Percentiles rank a stretch among this genome's conserved stretches.
These are phyloP conservation scores for Donacobius atricapilla DNA, from an alignment of 2,113 vertebrate species.

Conservation along the genomic window DNA sequence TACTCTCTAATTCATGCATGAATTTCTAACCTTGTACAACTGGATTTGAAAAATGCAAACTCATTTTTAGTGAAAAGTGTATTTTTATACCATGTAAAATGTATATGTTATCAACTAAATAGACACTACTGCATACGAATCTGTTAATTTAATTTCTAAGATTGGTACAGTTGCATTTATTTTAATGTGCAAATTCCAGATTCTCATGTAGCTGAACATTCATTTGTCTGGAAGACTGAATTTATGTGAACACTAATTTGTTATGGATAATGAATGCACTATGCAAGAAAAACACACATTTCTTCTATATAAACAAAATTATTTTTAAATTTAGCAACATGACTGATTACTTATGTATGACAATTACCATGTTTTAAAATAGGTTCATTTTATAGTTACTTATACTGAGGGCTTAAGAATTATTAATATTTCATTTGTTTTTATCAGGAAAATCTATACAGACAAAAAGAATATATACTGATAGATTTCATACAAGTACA, in stretches of 20 bases:
- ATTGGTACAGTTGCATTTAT: neutral
- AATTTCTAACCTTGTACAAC: neutral
- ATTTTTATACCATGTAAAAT: neutral
- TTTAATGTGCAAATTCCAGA: neutral
- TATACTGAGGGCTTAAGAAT: neutral
- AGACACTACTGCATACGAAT: neutral
- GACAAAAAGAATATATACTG: neutral
- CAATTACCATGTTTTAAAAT: neutral
- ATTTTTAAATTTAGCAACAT: conserved; percentile 26
- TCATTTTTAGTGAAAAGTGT: neutral
- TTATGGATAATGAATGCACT: conserved; percentile 21
- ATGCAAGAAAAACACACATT: conserved; percentile 12
- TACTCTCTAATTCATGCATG: neutral
- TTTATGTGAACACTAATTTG: conserved; percentile 16
- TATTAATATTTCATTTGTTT: neutral
- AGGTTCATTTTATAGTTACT: neutral
- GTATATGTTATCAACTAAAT: neutral
- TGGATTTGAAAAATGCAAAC: neutral
- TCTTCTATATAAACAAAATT: neutral
- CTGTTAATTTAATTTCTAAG: neutral
- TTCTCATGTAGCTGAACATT: neutral
- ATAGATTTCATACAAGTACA: neutral
- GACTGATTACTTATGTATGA: conserved; percentile 18
- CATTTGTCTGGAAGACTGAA: conserved; percentile 56
- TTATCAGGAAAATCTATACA: neutral